Base-by-base conservation (phyloP, 2,797 vertebrate genomes). In the Microctenopoma stevenorrisi region DNA sequence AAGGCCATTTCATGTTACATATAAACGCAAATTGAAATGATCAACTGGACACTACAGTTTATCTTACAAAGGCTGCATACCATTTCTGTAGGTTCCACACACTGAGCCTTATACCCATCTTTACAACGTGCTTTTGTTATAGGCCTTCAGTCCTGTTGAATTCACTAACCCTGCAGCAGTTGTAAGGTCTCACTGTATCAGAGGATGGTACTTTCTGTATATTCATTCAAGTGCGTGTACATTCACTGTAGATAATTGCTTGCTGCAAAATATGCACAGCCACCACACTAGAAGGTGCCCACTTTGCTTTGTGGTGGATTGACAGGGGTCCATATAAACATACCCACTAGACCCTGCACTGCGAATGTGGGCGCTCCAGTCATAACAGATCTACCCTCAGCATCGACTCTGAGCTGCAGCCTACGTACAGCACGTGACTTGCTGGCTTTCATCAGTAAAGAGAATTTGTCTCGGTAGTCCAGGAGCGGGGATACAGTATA, bases 301-400 rank as follows among this genome's bases (percentile, higher is more conserved):
- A 42, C 18, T 81, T 47, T 14, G 37, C 46, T 42, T 56, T 64
- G 71, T 33, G 3, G 44, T 51, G n/a, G 44, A 68, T 37, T 38
- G 49, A 62, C 55, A 15, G 4, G 51, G 33, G 53, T 64, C 26
- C 14, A 40, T 57, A 59, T 33, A 54, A 78, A 85, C 68, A 78
- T 70, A 64, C 33, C 43, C 25, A 64, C 28, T 57, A 22, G 37
- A 64, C 37, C 52, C 62, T n/a, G 44, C 12, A 22, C 47, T 52
- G 22, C 60, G 9, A 67, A 35, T 8, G 4, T 61, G 52, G 40
- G 25, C 1, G 2, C 59, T 74, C 58, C 26, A 66, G 13, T 51
- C 38, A 50, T 38, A 68, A 65, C 44, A 59, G 47, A 42, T 33
- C 28, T 26, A n/a, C 12, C 33, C 3, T 52, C 22, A 37, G 7